Base-by-base conservation (phyloP, 1,140 invertebrate genomes). In the Microvelia longipes region DNA sequence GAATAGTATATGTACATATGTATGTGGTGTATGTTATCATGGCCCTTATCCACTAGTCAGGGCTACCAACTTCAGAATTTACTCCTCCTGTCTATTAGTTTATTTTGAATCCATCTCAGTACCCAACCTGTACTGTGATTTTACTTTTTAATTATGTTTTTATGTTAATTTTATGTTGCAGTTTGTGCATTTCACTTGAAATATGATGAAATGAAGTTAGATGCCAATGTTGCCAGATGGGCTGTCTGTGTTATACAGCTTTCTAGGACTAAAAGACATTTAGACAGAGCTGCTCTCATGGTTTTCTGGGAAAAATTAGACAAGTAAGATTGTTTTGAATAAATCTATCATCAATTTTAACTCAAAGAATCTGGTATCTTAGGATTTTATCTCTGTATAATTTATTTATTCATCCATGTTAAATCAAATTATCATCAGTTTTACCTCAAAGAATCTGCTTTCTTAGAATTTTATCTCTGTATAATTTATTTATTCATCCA, bases 151-250 rank as follows among this genome's bases (percentile, higher is more conserved):
- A n/a, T n/a, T n/a, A n/a, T n/a, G n/a, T n/a, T n/a, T n/a, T n/a
- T n/a, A n/a, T 50, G 35, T 50, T 50, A 19, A n/a, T 71, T 76
- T 75, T 67, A 70, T 71, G 66, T 77, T 72, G 76, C 78, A 96
- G 94, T 98, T 77, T 93, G 90, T 80, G 97, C 93, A 60, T 99
- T 98, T 82, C 97, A 99, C 80, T 82, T 99, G 73, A 98, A 98
- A 82, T 98, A 90, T 79, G 91, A 95, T 76, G 96, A 98, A 81
- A 90, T 97, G 85, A 91, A 90, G 76, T 74, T 98, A 73, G 96
- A 99, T 79, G 81, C 86, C 11, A 99, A 98, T 80, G 94, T 99
- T 50, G 89, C 87, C 28, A 91, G 94, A 74, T 99, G 97, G 97
- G 91, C 92, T 28, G 97, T 99, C 0, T 90, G 90, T 28, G 88